Evolutionary conservation across 92 coral and sea anemone genomes (phyloP).

Genomic region (Epizoanthus fatuus): DNA sequence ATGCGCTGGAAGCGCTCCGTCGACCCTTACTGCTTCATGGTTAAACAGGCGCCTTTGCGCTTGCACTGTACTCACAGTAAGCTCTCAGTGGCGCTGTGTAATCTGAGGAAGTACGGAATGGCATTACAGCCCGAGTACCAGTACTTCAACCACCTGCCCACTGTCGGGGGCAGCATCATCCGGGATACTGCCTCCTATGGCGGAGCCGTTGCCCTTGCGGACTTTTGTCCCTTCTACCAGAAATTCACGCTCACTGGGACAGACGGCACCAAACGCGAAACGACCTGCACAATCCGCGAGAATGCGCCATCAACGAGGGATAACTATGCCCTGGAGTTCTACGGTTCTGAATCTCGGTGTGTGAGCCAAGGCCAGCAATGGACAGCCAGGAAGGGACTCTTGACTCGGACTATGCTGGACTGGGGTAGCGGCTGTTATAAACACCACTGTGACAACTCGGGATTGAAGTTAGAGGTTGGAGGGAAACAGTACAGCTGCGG

Average conservation of each 20-base stretch:
- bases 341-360: slow-evolving; percentile 83
- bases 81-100: slow-evolving; percentile 94
- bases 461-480: slow-evolving; percentile 75
- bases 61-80: slow-evolving; percentile 98
- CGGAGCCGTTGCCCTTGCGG: slow-evolving; percentile 97
- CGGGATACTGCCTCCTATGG: slow-evolving; percentile 91
- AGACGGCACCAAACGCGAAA: slow-evolving; percentile 84
- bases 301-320: slow-evolving; percentile 83
- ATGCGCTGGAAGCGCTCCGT: slow-evolving; percentile 69
- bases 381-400: slow-evolving; percentile 85
- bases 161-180: slow-evolving; percentile 60
- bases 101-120: slow-evolving; percentile 80
- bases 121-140: slow-evolving; percentile 88
- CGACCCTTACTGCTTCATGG: slow-evolving; percentile 89
- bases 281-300: slow-evolving; percentile 84
- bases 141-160: slow-evolving; percentile 91
- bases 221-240: slow-evolving; percentile 97
- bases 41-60: slow-evolving; percentile 89
- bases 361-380: slow-evolving; percentile 91
- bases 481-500: slow-evolving; percentile 78
- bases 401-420: slow-evolving; percentile 97
- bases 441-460: slow-evolving; percentile 76
- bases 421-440: slow-evolving; percentile 99
- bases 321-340: slow-evolving; percentile 91
- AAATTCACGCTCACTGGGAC: slow-evolving; percentile 91